Conservation (phyloP, 2,888 invertebrate species). For the Eupithecia insigniata region DNA sequence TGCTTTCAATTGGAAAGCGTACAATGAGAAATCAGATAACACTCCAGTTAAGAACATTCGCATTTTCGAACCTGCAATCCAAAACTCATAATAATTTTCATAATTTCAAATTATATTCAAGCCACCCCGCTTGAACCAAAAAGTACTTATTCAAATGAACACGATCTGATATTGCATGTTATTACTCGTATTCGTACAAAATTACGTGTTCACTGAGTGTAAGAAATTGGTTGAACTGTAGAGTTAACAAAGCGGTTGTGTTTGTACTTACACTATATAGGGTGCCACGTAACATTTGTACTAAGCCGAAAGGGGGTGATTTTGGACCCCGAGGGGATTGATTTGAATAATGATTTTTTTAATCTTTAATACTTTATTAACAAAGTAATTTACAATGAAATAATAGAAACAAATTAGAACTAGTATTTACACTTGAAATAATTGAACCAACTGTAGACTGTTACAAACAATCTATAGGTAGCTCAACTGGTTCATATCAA, state of each 20-base stretch:
- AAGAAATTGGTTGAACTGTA: conserved; percentile 50
- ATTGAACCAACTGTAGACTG: too few relatives aligned
- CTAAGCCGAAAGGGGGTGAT: too few relatives aligned
- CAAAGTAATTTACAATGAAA: too few relatives aligned
- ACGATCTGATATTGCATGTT: conserved; percentile 29
- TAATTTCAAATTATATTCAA: neutral
- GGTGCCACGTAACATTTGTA: too few relatives aligned
- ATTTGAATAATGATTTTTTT: too few relatives aligned
- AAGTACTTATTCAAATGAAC: conserved; percentile 26
- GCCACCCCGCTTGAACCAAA: conserved; percentile 13
- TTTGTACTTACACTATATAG: conserved; percentile 49
- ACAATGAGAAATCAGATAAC: neutral
- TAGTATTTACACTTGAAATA: too few relatives aligned
- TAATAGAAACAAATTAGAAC: too few relatives aligned
- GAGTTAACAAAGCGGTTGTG: conserved; percentile 54
- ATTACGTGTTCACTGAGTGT: conserved; percentile 48
- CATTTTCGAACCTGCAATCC: neutral
- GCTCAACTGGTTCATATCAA: too few relatives aligned
- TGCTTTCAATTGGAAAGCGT: too few relatives aligned
- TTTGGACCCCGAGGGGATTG: too few relatives aligned
- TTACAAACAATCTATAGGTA: conserved; percentile 15
- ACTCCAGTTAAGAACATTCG: neutral
- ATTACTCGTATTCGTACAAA: conserved; percentile 36
- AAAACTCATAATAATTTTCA: neutral
- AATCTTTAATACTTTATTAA: too few relatives aligned